Evolutionary conservation across 2,888 invertebrate genomes (phyloP).

Genomic region (Electrophaes corylata): DNA sequence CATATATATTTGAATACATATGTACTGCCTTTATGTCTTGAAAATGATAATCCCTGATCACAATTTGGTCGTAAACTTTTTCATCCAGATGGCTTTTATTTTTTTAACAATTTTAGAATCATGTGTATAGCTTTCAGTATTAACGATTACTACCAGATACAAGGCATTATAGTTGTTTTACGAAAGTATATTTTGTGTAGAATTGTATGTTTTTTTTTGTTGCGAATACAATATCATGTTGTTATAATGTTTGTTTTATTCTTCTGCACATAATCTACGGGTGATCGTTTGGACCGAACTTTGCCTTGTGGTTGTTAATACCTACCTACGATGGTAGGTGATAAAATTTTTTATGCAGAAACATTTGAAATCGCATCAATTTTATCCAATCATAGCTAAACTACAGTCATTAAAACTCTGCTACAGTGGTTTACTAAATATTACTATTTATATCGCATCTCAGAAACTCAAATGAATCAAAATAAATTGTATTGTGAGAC

Average conservation of each 20-base stretch:
- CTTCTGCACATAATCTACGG: too few species aligned
- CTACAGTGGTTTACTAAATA: too few species aligned
- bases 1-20: background rate
- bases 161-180: constrained; percentile 43
- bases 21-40: background rate
- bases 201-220: constrained; percentile 46
- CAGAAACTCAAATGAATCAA: too few species aligned
- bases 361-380: too few species aligned
- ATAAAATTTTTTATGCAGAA: too few species aligned
- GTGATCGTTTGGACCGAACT: too few species aligned
- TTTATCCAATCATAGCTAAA: too few species aligned
- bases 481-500: too few species aligned
- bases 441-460: too few species aligned
- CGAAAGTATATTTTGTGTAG: constrained; percentile 40
- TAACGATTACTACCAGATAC: constrained; percentile 40
- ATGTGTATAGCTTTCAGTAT: constrained; percentile 44
- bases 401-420: too few species aligned
- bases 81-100: constrained; percentile 18
- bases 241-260: constrained; percentile 52
- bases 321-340: too few species aligned
- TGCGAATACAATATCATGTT: constrained; percentile 50
- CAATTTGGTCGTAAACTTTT: constrained; percentile 32
- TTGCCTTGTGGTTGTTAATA: too few species aligned
- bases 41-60: background rate
- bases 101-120: constrained; percentile 11